These are phyloP conservation scores for Steinernema carpocapsae DNA, from an alignment of 2,888 invertebrate species.

Conservation along the genomic window DNA sequence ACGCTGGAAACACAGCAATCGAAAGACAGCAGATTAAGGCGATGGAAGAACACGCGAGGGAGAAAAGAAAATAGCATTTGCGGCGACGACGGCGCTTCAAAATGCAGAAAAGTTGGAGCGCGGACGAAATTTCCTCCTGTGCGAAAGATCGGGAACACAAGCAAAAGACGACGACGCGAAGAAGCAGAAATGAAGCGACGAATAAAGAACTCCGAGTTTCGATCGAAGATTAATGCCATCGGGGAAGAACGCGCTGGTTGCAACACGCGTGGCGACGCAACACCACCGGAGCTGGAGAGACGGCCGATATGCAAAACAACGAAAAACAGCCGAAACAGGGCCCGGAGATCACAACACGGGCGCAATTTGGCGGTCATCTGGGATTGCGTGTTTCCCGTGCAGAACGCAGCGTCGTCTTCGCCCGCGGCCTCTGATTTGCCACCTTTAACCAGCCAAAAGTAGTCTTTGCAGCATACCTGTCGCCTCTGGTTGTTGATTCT, in stretches of 20 bases:
- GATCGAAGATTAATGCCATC: conserved; percentile 16
- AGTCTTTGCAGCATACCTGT: neutral
- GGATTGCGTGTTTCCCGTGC: neutral
- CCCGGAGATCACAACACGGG: neutral
- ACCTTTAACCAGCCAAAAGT: conserved; percentile 10
- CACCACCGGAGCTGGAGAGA: neutral
- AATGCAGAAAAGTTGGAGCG: conserved; percentile 3
- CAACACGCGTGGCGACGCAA: conserved; percentile 1
- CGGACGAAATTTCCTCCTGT: neutral
- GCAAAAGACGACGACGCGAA: neutral
- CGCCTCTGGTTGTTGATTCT: neutral
- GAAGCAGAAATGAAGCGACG: neutral
- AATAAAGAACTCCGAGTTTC: neutral
- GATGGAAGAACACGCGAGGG: neutral
- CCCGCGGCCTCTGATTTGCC: neutral
- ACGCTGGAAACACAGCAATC: too few species aligned
- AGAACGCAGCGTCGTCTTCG: neutral
- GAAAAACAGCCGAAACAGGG: neutral
- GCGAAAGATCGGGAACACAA: neutral
- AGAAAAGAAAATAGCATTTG: neutral
- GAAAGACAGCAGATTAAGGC: conserved; percentile 12
- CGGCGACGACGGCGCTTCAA: neutral
- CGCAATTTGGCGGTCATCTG: neutral
- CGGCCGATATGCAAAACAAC: neutral
- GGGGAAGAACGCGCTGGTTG: neutral